These are phyloP conservation scores for Lithobius niger DNA, from an alignment of 1,140 invertebrate genomes.

Conservation along the genomic window DNA sequence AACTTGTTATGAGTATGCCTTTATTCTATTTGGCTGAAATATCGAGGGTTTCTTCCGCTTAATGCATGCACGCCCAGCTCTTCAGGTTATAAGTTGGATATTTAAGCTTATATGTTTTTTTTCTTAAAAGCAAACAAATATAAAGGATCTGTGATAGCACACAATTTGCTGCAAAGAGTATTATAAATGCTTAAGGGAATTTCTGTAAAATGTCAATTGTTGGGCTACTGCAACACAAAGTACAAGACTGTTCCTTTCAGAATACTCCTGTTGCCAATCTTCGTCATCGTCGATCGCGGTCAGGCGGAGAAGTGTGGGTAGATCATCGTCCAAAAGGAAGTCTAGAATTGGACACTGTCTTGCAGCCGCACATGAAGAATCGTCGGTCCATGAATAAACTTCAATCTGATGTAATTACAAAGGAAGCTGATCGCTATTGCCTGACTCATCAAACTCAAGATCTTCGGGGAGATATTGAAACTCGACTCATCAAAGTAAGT, in stretches of 20 bases:
- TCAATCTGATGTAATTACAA: constrained; percentile 52
- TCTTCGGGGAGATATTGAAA: constrained; percentile 80
- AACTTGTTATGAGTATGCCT: too few relatives aligned
- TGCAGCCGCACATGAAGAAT: constrained; percentile 70
- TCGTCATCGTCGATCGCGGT: constrained; percentile 56
- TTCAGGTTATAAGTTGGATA: too few relatives aligned
- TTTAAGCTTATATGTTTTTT: too few relatives aligned
- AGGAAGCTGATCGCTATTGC: constrained; percentile 73
- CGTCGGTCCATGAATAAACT: constrained; percentile 72
- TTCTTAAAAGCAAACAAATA: too few relatives aligned
- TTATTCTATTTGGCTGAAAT: too few relatives aligned
- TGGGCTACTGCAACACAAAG: too few relatives aligned
- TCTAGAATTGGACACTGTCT: constrained; percentile 57
- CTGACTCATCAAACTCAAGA: constrained; percentile 82
- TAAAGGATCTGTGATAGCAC: too few relatives aligned
- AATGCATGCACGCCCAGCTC: too few relatives aligned
- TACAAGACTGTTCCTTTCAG: constrained; percentile 13
- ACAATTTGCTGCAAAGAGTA: too few relatives aligned
- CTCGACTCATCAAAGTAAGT: constrained; percentile 72
- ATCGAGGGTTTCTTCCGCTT: too few relatives aligned
- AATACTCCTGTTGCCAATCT: constrained; percentile 47
- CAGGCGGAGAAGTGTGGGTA: constrained; percentile 58
- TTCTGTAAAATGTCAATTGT: too few relatives aligned
- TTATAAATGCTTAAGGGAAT: too few relatives aligned
- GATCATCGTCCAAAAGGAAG: constrained; percentile 68